A percentile compares a stretch with the other conserved stretches of the same genome.
Conservation (phyloP, 1,140 invertebrate genomes). For the Aculops lycopersici region DNA sequence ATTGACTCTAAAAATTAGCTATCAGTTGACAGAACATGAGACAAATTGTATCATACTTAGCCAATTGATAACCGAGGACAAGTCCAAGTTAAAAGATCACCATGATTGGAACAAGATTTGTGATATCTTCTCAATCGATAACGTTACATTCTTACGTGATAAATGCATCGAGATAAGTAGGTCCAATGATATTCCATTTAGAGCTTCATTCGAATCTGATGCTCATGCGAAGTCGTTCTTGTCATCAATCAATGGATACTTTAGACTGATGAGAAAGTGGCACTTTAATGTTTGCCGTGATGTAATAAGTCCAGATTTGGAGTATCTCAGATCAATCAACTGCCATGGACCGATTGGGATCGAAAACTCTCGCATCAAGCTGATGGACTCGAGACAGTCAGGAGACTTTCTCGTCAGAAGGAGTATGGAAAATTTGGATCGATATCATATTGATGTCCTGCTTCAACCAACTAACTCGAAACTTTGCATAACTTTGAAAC, state of each 20-base stretch:
- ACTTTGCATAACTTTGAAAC: no score
- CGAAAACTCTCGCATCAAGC: slow-evolving; percentile 41
- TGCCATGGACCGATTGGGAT: slow-evolving; percentile 56
- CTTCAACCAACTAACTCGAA: no score
- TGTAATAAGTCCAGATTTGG: slow-evolving; percentile 35
- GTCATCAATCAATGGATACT: slow-evolving; percentile 50
- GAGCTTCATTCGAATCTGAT: slow-evolving; percentile 24
- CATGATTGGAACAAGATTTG: background rate
- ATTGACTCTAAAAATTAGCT: background rate
- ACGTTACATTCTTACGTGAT: no score
- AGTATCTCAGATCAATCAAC: slow-evolving; percentile 31
- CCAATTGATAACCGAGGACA: background rate
- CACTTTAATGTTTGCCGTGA: slow-evolving; percentile 54
- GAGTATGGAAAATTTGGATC: slow-evolving; percentile 37
- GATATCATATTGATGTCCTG: slow-evolving; percentile 38
- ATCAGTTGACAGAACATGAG: background rate
- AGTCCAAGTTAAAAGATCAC: background rate
- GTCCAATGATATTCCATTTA: slow-evolving; percentile 39
- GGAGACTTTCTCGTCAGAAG: slow-evolving; percentile 47
- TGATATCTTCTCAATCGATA: no score
- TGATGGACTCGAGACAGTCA: slow-evolving; percentile 35
- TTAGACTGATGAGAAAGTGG: slow-evolving; percentile 52
- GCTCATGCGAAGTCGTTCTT: slow-evolving; percentile 36
- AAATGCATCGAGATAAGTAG: slow-evolving; percentile 23
- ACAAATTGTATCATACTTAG: background rate